A percentile compares a stretch with the other conserved stretches of the same genome.
Conservation (phyloP, 2,888 invertebrate species). For the Cyaniris semiargus region DNA sequence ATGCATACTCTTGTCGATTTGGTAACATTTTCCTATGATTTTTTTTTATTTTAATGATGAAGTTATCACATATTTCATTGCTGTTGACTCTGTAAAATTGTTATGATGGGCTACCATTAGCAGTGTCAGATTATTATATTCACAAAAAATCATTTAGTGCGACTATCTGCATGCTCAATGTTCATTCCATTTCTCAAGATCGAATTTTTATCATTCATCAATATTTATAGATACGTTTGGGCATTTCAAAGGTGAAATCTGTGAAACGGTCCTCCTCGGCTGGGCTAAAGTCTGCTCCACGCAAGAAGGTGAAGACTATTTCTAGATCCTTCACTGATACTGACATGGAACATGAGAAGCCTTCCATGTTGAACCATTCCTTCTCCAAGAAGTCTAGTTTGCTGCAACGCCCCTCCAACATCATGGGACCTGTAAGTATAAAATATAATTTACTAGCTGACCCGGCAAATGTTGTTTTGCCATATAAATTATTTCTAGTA, state of each 20-base stretch:
- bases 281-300: slow-evolving; percentile 61
- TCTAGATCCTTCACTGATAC: slow-evolving; percentile 68
- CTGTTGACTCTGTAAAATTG: no score
- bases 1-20: no score
- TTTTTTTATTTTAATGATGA: no score
- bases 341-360: slow-evolving; percentile 73
- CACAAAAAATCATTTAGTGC: no score
- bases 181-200: background rate
- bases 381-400: slow-evolving; percentile 79
- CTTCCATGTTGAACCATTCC: slow-evolving; percentile 80
- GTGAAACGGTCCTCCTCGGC: slow-evolving; percentile 70
- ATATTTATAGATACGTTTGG: slow-evolving; percentile 76
- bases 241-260: slow-evolving; percentile 73
- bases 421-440: slow-evolving; percentile 85
- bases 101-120: no score
- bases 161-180: background rate
- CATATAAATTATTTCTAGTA: no score
- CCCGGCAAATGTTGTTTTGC: no score
- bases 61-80: no score
- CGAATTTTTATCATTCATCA: slow-evolving; percentile 40
- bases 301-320: slow-evolving; percentile 73
- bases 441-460: no score
- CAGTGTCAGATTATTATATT: no score
- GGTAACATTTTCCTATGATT: no score
- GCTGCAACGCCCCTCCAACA: slow-evolving; percentile 84